Conservation (phyloP, 2,113 vertebrate species). For the Clarias gariepinus region DNA sequence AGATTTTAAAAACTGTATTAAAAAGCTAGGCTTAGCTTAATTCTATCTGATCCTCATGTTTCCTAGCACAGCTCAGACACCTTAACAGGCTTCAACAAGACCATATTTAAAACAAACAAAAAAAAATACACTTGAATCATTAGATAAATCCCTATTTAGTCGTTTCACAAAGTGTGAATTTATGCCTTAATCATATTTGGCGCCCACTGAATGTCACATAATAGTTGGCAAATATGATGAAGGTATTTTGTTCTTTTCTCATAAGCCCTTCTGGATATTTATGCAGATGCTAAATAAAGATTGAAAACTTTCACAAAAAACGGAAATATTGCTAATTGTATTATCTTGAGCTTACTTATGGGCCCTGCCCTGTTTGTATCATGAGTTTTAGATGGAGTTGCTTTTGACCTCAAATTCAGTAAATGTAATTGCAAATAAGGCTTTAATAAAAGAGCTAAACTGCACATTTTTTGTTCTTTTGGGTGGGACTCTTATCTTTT, state of each 20-base stretch:
- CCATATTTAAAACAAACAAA: neutral
- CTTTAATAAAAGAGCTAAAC: neutral
- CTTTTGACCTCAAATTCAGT: neutral
- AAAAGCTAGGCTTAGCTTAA: slow-evolving; percentile 8
- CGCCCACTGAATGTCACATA: neutral
- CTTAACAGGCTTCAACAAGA: neutral
- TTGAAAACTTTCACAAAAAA: too few species aligned
- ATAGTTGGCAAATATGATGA: slow-evolving; percentile 7
- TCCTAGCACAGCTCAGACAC: neutral
- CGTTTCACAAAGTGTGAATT: slow-evolving; percentile 1
- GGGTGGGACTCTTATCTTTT: neutral
- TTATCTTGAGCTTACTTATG: neutral
- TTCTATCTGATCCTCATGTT: neutral
- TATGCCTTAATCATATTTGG: slow-evolving; percentile 1
- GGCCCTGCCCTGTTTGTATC: neutral
- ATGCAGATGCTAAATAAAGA: neutral
- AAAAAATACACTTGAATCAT: neutral
- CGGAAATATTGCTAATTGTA: too few species aligned
- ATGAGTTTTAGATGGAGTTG: neutral
- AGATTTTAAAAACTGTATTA: neutral
- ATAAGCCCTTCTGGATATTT: neutral
- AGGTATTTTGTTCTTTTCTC: neutral
- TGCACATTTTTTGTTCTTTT: neutral
- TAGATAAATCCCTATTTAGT: neutral
- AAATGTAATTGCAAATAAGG: neutral